These are phyloP conservation scores for Drosophila mayri DNA, from an alignment of 1,140 invertebrate genomes.

Conservation along the genomic window DNA sequence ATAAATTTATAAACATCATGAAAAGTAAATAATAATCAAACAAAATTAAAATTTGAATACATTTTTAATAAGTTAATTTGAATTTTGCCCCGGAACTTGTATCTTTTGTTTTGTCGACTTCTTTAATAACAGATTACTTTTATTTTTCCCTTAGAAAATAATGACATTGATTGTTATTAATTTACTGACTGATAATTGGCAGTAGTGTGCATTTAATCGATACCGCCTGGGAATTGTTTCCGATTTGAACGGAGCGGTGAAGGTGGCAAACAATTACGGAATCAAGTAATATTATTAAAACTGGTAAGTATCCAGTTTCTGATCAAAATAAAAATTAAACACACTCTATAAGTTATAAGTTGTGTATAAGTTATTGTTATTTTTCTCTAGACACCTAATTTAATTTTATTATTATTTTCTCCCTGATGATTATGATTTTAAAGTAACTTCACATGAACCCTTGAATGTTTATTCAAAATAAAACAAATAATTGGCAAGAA, in stretches of 20 bases:
- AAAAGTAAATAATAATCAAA: no score
- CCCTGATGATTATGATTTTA: background rate
- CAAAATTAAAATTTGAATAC: no score
- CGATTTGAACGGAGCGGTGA: background rate
- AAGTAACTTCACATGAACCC: background rate
- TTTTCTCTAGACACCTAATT: background rate
- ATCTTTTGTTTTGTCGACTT: background rate
- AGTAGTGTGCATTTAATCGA: conserved; percentile 14
- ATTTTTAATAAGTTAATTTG: no score
- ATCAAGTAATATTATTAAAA: no score
- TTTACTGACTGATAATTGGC: conserved; percentile 7
- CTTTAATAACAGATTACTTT: background rate
- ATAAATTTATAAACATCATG: no score
- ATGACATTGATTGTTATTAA: conserved; percentile 2
- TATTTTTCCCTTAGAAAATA: background rate
- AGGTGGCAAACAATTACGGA: background rate
- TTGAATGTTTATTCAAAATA: background rate
- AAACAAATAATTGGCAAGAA: background rate
- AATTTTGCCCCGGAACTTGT: no score
- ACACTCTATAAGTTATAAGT: no score
- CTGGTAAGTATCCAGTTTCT: no score
- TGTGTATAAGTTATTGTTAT: no score
- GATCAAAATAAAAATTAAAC: no score
- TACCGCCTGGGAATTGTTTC: background rate
- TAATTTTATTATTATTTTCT: background rate